Evolutionary conservation across 2,797 vertebrate genomes (phyloP).

Genomic region (Chrosomus eos): DNA sequence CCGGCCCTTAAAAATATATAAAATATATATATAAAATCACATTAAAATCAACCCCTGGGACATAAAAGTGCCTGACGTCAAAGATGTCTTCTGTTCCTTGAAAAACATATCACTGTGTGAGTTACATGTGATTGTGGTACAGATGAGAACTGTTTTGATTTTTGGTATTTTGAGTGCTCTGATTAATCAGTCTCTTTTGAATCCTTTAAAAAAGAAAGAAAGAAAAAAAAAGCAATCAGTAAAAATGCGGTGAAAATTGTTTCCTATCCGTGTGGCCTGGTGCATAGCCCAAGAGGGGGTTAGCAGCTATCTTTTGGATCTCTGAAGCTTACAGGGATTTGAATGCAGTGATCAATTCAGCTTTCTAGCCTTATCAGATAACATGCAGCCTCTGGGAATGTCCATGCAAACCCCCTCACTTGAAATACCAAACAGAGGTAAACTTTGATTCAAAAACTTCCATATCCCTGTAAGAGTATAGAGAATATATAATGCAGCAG

Average conservation of each 20-base stretch:
- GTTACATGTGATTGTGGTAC: constrained; percentile 54
- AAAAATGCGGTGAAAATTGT: constrained; percentile 74
- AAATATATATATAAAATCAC: too few relatives aligned
- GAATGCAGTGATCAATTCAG: constrained; percentile 73
- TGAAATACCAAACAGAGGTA: constrained; percentile 64
- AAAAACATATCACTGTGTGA: constrained; percentile 52
- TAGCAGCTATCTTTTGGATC: constrained; percentile 73
- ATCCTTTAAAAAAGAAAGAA: constrained; percentile 65
- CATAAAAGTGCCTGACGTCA: neutral
- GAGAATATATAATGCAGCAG: neutral
- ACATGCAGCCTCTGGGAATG: constrained; percentile 68
- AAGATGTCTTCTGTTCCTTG: constrained; percentile 10
- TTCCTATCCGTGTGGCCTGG: constrained; percentile 74
- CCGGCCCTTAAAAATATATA: neutral
- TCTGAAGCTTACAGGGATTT: constrained; percentile 73
- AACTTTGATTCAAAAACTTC: constrained; percentile 33
- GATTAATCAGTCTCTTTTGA: constrained; percentile 69
- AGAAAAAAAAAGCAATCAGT: constrained; percentile 73
- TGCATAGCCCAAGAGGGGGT: constrained; percentile 64
- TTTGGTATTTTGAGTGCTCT: constrained; percentile 62
- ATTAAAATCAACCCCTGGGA: neutral
- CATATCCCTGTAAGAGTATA: constrained; percentile 7
- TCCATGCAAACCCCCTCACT: constrained; percentile 44
- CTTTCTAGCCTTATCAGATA: constrained; percentile 73
- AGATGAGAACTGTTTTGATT: constrained; percentile 73